These are phyloP conservation scores for Neopipo cinnamomea DNA, from an alignment of 2,113 vertebrate species.

Conservation along the genomic window DNA sequence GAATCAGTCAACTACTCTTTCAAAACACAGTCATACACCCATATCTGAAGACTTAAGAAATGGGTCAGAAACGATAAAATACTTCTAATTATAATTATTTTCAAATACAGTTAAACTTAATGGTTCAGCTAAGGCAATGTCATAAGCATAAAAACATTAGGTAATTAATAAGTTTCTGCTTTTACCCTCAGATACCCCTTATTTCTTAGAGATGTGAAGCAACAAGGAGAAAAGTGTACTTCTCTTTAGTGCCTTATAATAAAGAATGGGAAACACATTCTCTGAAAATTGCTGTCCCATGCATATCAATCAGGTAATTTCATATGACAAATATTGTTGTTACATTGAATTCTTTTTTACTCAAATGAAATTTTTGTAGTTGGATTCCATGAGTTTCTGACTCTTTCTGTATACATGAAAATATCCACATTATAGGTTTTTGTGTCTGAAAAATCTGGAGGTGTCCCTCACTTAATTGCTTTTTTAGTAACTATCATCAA, in stretches of 20 bases:
- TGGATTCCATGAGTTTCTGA: not conserved
- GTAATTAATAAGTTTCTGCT: constrained; percentile 7
- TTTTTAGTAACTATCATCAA: not conserved
- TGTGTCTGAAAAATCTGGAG: not conserved
- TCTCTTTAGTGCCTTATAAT: not conserved
- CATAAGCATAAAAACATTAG: not conserved
- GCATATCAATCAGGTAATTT: not conserved
- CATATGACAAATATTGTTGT: not conserved
- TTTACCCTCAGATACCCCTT: not conserved
- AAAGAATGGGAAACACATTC: not conserved
- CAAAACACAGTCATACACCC: not conserved
- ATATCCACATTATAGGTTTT: not conserved
- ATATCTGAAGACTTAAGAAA: not conserved
- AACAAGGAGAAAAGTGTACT: not conserved
- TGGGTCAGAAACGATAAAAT: not conserved
- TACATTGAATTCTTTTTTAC: not conserved
- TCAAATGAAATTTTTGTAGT: not conserved
- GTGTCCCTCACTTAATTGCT: not conserved
- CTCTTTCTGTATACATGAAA: not conserved
- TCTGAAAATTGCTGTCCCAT: not conserved
- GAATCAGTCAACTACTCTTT: not conserved
- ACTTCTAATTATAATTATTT: not conserved
- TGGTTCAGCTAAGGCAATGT: not conserved
- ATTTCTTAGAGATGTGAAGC: not conserved
- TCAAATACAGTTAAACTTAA: not conserved